These are phyloP conservation scores for Centruroides vittatus DNA, from an alignment of 1,140 invertebrate species.

Conservation along the genomic window DNA sequence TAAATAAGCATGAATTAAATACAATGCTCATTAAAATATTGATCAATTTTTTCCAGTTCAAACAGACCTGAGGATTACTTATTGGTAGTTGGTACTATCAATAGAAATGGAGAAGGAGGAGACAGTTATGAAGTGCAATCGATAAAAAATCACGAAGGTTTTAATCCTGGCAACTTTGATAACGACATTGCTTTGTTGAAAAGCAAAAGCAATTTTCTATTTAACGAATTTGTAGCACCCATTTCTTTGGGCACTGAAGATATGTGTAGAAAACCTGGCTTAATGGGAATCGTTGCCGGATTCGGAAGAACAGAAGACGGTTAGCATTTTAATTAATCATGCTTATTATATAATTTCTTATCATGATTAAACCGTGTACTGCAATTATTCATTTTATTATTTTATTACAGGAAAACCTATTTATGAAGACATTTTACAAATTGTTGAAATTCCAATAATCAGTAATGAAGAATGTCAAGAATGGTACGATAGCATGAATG, in stretches of 20 bases:
- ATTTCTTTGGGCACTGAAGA: constrained; percentile 47
- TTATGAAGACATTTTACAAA: too few species aligned
- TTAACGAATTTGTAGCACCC: constrained; percentile 48
- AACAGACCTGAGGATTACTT: not conserved
- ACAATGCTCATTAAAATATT: too few species aligned
- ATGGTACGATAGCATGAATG: too few species aligned
- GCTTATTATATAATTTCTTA: too few species aligned
- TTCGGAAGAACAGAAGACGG: constrained; percentile 16
- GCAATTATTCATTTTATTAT: too few species aligned
- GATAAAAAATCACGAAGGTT: constrained; percentile 18
- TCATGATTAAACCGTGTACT: too few species aligned
- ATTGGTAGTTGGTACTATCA: constrained; percentile 15
- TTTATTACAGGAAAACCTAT: too few species aligned
- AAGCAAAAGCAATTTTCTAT: constrained; percentile 31
- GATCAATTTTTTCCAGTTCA: too few species aligned
- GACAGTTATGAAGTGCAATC: constrained; percentile 7
- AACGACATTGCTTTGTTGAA: constrained; percentile 51
- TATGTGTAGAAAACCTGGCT: constrained; percentile 10
- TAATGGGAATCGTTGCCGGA: constrained; percentile 11
- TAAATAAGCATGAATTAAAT: too few species aligned
- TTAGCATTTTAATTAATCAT: not conserved
- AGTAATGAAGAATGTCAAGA: too few species aligned
- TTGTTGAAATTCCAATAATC: too few species aligned
- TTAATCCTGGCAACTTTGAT: constrained; percentile 40
- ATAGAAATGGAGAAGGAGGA: constrained; percentile 3